phyloP scores from a whole-genome alignment of 2,113 vertebrate species.

The Typhlomys cinereus region DNA sequence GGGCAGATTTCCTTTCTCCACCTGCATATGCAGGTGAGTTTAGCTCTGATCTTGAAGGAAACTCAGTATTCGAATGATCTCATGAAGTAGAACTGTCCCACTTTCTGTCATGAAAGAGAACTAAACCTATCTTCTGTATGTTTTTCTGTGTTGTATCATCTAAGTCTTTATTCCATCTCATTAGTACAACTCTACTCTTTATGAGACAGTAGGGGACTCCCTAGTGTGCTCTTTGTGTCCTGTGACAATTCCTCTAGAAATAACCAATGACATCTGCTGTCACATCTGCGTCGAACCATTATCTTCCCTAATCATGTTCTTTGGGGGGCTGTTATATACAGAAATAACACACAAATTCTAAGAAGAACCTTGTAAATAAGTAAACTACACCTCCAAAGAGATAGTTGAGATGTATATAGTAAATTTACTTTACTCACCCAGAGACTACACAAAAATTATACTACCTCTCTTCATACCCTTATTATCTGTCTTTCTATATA shows the following conservation, averaged over 20 bases:
- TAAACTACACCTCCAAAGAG: not conserved
- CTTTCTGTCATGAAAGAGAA: not conserved
- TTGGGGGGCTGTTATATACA: not conserved
- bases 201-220: not conserved
- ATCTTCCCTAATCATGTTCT: not conserved
- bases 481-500: not conserved
- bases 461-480: not conserved
- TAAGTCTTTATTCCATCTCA: not conserved
- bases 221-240: not conserved
- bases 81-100: not conserved
- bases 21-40: not conserved
- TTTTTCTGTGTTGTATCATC: not conserved
- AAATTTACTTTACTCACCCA: slow-evolving; percentile 6
- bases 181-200: not conserved
- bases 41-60: not conserved
- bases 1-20: not conserved
- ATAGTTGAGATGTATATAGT: not conserved
- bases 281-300: not conserved
- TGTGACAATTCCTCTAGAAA: not conserved
- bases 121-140: not conserved
- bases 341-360: not conserved
- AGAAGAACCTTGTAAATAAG: not conserved
- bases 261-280: no score
- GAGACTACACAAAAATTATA: not conserved
- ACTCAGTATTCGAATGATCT: not conserved